Base-by-base conservation (phyloP, 2,888 invertebrate genomes). In the Pollenia amentaria region DNA sequence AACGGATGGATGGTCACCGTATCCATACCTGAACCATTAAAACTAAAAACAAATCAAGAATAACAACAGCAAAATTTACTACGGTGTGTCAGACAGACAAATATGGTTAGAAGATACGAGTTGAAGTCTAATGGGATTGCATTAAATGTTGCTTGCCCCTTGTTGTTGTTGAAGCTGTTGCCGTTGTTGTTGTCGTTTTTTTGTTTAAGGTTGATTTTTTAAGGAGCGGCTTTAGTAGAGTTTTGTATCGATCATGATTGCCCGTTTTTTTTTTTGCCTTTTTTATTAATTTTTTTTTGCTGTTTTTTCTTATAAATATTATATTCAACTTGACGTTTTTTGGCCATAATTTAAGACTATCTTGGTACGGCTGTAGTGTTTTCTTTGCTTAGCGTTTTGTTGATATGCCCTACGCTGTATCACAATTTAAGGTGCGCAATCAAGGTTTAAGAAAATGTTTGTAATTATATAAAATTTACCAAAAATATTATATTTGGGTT, bases 231-330 rank as follows among this genome's bases (percentile, higher is more conserved):
- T 46, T 62, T 14, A 51, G 64, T 67, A 55, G 46, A 18, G 40
- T 78, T 60, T 51, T 60, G 55, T 69, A 60, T 78, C 78, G 78
- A 69, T 69, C 78, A 78, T 78, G 69, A 60, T 60, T 67, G 67
- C 69, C 67, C 62, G 64, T 70, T 67, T 76, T 78, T 64, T 75
- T 10, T 18, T 48, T 75, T 73, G 51, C 10, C 14, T 48, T 53
- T 67, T 69, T 38, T 53, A 8, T 38, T 62, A 1, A 7, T 42
- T 21, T 46, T 29, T 44, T 21, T 29, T 6, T 29, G 29, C 29
- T 16, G 48, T n/a, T 16, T 14, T 57, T 65, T 65, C 14, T 60
- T 44, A 38, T 51, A 48, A 38, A 38, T 16, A 57, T 73, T 42
- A n/a, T 42, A 55, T 72, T 72, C 55, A 72, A 69, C 40, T 70